Conservation (phyloP, 2,113 vertebrate genomes). For the Syngnathus scovelli region DNA sequence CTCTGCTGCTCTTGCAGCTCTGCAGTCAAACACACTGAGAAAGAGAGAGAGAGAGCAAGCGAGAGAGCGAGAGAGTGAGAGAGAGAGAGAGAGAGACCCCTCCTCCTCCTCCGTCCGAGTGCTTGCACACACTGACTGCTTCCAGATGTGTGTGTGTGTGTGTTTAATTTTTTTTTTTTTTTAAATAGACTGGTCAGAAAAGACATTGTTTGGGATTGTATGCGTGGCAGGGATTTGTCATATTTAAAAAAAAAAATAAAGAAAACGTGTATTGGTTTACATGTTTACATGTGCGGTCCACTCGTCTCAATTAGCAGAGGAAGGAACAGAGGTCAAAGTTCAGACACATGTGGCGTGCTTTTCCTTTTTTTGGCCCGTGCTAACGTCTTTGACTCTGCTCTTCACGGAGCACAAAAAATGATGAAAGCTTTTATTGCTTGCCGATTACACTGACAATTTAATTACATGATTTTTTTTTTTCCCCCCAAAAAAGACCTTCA, state of each 20-base stretch:
- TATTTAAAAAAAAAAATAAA: background rate
- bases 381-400: slow-evolving; percentile 27
- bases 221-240: slow-evolving; percentile 7
- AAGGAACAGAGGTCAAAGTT: slow-evolving; percentile 30
- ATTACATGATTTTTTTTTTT: slow-evolving; percentile 8
- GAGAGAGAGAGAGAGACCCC: slow-evolving; percentile 41
- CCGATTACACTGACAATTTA: slow-evolving; percentile 24
- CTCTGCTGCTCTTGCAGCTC: slow-evolving; percentile 69
- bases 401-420: slow-evolving; percentile 12
- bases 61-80: slow-evolving; percentile 30
- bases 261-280: no score
- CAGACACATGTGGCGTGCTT: slow-evolving; percentile 39
- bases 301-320: background rate
- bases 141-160: slow-evolving; percentile 74
- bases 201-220: background rate
- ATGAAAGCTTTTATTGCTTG: slow-evolving; percentile 27
- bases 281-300: no score
- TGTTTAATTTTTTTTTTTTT: background rate
- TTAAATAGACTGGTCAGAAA: background rate
- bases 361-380: slow-evolving; percentile 46
- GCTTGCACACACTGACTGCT: slow-evolving; percentile 76
- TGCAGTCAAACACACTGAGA: slow-evolving; percentile 63
- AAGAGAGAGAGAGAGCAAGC: slow-evolving; percentile 34
- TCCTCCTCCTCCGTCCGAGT: slow-evolving; percentile 37
- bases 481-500: background rate